These are phyloP conservation scores for Hydraecia micacea DNA, from an alignment of 2,888 invertebrate genomes.

Conservation along the genomic window DNA sequence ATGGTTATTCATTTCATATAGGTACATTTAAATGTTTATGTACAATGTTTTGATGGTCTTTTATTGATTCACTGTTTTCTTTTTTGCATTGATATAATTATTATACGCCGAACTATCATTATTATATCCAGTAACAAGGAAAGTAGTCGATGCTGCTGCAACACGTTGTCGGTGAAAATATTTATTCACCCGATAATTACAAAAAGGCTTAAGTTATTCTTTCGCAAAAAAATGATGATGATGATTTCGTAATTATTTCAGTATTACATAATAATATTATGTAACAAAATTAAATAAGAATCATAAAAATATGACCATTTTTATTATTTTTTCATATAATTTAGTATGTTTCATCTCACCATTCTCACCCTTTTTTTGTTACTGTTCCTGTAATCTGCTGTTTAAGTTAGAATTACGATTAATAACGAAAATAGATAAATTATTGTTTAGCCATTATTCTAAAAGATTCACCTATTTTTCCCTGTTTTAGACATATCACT, in stretches of 20 bases:
- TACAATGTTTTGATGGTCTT: no score
- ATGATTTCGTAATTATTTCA: not conserved
- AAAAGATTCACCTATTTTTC: slow-evolving; percentile 59
- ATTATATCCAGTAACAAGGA: not conserved
- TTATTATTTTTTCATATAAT: not conserved
- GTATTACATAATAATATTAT: not conserved
- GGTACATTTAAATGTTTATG: no score
- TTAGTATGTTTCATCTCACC: not conserved
- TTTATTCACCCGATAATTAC: not conserved
- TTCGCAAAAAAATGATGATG: no score
- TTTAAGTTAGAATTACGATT: not conserved
- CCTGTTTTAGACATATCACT: slow-evolving; percentile 64
- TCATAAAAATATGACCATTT: not conserved
- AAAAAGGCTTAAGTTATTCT: not conserved
- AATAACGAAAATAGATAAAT: not conserved
- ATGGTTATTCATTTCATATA: not conserved
- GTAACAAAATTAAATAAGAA: not conserved
- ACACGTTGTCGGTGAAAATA: not conserved
- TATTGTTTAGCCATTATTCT: slow-evolving; percentile 1
- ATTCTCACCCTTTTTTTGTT: no score
- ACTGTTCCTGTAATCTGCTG: not conserved
- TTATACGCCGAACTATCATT: not conserved
- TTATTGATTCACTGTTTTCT: no score
- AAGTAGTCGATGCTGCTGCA: not conserved
- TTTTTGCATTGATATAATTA: no score